Evolutionary conservation across 2,888 invertebrate species (phyloP).

Genomic region (Ichneumon xanthorius): DNA sequence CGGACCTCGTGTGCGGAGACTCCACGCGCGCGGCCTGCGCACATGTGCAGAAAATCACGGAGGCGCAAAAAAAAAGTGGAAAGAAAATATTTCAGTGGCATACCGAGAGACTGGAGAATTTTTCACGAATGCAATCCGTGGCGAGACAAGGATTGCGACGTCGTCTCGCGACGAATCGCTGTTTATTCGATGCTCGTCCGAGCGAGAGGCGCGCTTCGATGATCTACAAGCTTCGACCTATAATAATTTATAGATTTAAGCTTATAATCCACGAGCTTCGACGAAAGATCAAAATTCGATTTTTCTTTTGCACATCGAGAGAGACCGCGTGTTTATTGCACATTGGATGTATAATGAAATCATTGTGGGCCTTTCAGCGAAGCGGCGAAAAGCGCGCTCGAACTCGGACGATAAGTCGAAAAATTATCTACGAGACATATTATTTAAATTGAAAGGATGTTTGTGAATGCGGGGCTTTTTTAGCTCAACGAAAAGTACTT

Average conservation of each 20-base stretch:
- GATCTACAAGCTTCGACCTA: slow-evolving; percentile 76
- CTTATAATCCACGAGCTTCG: background rate
- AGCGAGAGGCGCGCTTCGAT: slow-evolving; percentile 77
- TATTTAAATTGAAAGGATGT: background rate
- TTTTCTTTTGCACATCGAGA: slow-evolving; percentile 34
- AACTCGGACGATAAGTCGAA: background rate
- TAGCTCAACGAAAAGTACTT: background rate
- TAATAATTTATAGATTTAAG: background rate
- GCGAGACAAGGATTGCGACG: slow-evolving; percentile 72
- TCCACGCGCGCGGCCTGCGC: background rate
- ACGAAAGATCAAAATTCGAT: slow-evolving; percentile 8
- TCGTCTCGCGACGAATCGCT: slow-evolving; percentile 75
- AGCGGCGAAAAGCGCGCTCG: background rate
- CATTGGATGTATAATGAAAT: slow-evolving; percentile 29
- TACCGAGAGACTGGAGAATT: slow-evolving; percentile 69
- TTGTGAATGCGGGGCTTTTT: slow-evolving; percentile 16
- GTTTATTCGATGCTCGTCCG: slow-evolving; percentile 77
- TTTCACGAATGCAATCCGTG: slow-evolving; percentile 77
- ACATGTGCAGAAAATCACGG: slow-evolving; percentile 40
- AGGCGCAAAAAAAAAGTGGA: slow-evolving; percentile 30
- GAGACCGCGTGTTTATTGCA: slow-evolving; percentile 54
- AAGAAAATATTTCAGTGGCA: slow-evolving; percentile 25
- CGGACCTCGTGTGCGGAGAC: background rate
- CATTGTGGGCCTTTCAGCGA: slow-evolving; percentile 16
- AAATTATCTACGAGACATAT: background rate